A percentile compares a stretch with the other conserved stretches of the same genome.
phyloP scores from a whole-genome alignment of 2,113 vertebrate species.

The Zosterops japonicus region DNA sequence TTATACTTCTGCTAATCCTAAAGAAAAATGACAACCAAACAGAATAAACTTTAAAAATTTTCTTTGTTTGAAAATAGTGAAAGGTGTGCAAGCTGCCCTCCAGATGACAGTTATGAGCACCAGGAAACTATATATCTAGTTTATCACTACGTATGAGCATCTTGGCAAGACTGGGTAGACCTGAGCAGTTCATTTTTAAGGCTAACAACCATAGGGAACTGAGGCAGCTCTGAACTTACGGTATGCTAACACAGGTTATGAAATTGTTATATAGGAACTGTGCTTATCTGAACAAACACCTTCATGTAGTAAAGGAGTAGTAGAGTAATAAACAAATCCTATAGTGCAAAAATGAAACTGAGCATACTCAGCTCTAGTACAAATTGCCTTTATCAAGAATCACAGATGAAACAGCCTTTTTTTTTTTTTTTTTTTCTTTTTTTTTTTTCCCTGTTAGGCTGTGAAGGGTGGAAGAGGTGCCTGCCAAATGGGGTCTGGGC shows the following conservation, averaged over 20 bases:
- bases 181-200: background rate
- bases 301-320: background rate
- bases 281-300: background rate
- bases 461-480: background rate
- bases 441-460: background rate
- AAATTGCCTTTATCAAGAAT: background rate
- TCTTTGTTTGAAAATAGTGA: background rate
- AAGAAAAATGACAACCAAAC: background rate
- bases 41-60: background rate
- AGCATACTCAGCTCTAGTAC: background rate
- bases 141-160: background rate
- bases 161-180: background rate
- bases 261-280: background rate
- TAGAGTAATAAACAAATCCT: background rate
- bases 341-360: background rate
- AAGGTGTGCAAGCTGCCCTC: background rate
- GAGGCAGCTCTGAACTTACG: background rate
- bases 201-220: background rate
- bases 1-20: background rate
- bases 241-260: background rate
- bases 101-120: background rate
- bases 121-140: background rate
- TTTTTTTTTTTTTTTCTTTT: background rate
- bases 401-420: background rate
- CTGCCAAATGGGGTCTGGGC: no score